Percentiles rank a stretch among this genome's conserved stretches.
Conservation (phyloP, 2,888 invertebrate species). For the Hydrotaea diabolus region DNA sequence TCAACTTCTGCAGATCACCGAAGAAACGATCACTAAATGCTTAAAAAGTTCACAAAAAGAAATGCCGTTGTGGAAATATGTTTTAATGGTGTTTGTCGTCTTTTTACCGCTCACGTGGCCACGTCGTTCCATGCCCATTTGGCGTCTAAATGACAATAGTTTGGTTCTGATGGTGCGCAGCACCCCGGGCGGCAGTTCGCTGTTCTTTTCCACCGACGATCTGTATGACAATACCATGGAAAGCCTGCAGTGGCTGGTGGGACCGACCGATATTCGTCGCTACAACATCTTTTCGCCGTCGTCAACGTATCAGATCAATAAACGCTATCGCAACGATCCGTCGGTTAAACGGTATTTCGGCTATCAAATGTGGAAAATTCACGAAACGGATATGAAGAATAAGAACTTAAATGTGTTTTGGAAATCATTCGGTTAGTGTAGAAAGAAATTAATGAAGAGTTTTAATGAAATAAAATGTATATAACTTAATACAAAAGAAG, state of each 20-base stretch:
- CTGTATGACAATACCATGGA: conserved; percentile 73
- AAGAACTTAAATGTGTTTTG: conserved; percentile 70
- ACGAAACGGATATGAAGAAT: conserved; percentile 73
- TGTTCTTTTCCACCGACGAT: conserved; percentile 69
- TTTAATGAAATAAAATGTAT: neutral
- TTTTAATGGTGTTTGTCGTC: conserved; percentile 2
- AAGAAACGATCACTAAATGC: neutral
- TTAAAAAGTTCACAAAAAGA: neutral
- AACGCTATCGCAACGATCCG: conserved; percentile 73
- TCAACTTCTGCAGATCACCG: neutral
- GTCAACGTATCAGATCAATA: conserved; percentile 75
- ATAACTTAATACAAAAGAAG: too few species aligned
- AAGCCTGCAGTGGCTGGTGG: conserved; percentile 72
- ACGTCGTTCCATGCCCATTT: neutral
- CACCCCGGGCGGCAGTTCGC: conserved; percentile 67
- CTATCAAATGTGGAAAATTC: conserved; percentile 88
- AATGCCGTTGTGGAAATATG: neutral
- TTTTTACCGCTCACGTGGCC: conserved; percentile 30
- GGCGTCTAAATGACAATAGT: neutral
- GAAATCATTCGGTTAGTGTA: conserved; percentile 73
- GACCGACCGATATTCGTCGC: conserved; percentile 73
- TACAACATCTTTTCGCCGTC: conserved; percentile 74
- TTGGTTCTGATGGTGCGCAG: conserved; percentile 51
- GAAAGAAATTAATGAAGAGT: neutral
- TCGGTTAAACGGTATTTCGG: conserved; percentile 81